Base-by-base conservation (phyloP, 2,888 invertebrate genomes). In the Petrolisthes manimaculis region DNA sequence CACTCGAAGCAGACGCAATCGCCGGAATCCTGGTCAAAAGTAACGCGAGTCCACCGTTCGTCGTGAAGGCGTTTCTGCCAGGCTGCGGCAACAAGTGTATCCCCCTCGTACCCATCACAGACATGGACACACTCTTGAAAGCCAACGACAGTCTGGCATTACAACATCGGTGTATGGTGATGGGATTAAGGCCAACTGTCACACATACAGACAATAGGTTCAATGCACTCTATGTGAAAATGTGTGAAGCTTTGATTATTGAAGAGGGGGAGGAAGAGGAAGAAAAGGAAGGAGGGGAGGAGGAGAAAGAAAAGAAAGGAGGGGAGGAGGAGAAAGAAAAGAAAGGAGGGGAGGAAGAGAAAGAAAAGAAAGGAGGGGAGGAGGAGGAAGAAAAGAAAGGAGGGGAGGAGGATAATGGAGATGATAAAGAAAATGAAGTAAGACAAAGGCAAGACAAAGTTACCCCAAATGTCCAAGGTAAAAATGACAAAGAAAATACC, bases 1-100 rank as follows among this genome's bases (percentile, higher is more conserved):
- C 87, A n/a, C 74, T 91, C 51, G 88, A 89, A 37, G 54, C 83
- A 75, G 90, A 83, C 21, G 14, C 24, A 24, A 24, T 90, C 24
- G 86, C 80, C 81, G 89, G 82, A 5, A 79, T 91, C 9, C 54
- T 91, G 54, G 85, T 90, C 14, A 89, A 90, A 56, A 89, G 83
- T 55, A 83, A 89, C 56, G 85, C 84, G 4, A 56, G 71, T 5
- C 90, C 89, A 12, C 37, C 67, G 51, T 86, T 89, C 56, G 53
- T 90, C 9, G 53, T 82, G 5, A 87, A 89, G 74, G 74, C 82
- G 14, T 90, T 90, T 80, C 55, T 89, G 6, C 90, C 87, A 51
- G 87, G 86, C 21, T 90, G 90, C 79, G 82, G 71, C 53, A 86
- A 83, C 51, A 86, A 83, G 53, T 69, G 82, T 61, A 67, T 90